Evolutionary conservation across 2,888 invertebrate genomes (phyloP), one percentile per base, ranked within the genome.

Genomic region (Megaustenia siamemsis): DNA sequence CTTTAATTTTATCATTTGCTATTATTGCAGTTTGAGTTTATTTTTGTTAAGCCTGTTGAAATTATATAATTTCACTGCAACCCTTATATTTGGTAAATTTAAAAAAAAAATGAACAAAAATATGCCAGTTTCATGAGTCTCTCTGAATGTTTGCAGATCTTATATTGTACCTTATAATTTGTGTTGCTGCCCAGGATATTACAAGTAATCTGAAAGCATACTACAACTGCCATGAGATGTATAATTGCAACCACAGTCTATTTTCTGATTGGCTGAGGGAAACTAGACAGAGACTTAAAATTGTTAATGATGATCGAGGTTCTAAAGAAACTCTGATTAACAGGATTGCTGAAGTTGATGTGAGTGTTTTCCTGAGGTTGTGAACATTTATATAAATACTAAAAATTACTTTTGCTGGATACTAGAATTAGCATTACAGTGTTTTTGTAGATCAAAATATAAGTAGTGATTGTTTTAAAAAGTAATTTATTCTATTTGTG

Each of bases 201-300:
- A 89, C 91, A 63, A 96, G 98, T 90, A 95, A 97, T 71, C 95
- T 98, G 80, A 98, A 98, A 94, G 95, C 97, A 82, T 97, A 98
- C 93, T 98, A 98, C 93, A 95, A 95, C 95, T 98, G 98, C 94
- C 98, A 98, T 93, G 97, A 98, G 93, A 98, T 97, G 94, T 98
- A 98, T 93, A 97, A 97, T 89, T 96, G 97, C 12, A 95, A 98
- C n/a, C 97, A 97, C 90, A 97, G 97, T 93, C 98, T 98, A 94
- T 98, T 98, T 91, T 97, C 97, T 92, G 97, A 97, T 91, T 98
- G 98, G 97, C 96, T 98, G 43, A 97, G 97, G 90, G 96, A 97
- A 86, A 98, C 97, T 0, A 96, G 97, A 60, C 97, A 97, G 89
- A 97, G 97, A 91, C 95, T 98, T 60, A 96, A 94, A 0, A 96